Base-by-base conservation (phyloP, 2,888 invertebrate genomes). In the Microplitis manilae region DNA sequence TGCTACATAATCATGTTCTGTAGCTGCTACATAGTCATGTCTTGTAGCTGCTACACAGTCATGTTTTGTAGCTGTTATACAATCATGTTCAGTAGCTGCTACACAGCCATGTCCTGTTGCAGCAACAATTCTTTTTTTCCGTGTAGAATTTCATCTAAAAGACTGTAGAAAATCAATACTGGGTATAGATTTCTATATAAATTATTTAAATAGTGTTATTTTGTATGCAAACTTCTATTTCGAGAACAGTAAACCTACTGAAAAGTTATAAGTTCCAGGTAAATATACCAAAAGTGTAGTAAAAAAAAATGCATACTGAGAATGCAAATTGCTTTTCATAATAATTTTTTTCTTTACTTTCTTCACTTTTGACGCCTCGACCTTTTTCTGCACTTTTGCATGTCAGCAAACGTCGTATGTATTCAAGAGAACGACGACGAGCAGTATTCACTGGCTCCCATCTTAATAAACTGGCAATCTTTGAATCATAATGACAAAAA, bases 261-360 rank as follows among this genome's bases (percentile, higher is more conserved):
- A 17, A 62, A 15, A 8, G 39, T 17, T 40, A 39, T 38, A 15
- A 62, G 38, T 73, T 72, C 62, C 62, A 62, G 64, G 40, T 75
- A 75, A 75, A 69, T 70, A 69, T 40, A 69, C 60, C 6, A 65
- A 65, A 75, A 75, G 41, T 72, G 64, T 67, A 38, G 41, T 13
- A 38, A 59, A 7, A 65, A 65, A 70, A 75, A 70, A 75, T 64
- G 30, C 50, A 13, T 64, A 38, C 69, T 39, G 59, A 30, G 39
- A 38, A 75, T 75, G 70, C 75, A 75, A 75, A 75, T 75, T 75
- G 38, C 62, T 59, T 13, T 39, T 39, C 30, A 30, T 30, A 30
- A 30, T 30, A 70, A 9, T 15, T 20, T 20, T 41, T 68, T 20
- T 70, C 68, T 70, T 39, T 38, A 15, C 30, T 72, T 62, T 72